Evolutionary conservation across 2,797 vertebrate species (phyloP).

Genomic region (Cossypha dichroa): DNA sequence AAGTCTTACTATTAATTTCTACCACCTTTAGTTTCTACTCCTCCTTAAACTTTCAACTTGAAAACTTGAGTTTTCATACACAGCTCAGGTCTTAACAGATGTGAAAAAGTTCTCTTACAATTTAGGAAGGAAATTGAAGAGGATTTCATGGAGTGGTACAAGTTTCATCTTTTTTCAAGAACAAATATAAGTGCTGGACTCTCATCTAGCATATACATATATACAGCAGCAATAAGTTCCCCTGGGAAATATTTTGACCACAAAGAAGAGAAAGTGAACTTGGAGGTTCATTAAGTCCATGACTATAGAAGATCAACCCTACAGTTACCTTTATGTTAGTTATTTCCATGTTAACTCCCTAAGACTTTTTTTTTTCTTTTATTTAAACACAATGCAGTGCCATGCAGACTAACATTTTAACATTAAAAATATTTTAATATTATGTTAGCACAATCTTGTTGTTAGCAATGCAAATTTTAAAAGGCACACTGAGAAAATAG

Average conservation of each 20-base stretch:
- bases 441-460: neutral
- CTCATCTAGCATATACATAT: neutral
- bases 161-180: neutral
- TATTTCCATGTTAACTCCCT: neutral
- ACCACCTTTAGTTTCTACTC: neutral
- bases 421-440: neutral
- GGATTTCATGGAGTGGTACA: neutral
- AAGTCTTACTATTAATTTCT: neutral
- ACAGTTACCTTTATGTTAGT: neutral
- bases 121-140: neutral
- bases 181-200: neutral
- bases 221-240: neutral
- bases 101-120: neutral
- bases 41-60: neutral
- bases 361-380: neutral
- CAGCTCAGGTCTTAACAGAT: neutral
- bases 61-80: neutral
- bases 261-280: neutral
- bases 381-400: neutral
- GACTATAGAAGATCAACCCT: neutral
- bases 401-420: neutral
- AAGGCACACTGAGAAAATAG: neutral
- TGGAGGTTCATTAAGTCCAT: neutral
- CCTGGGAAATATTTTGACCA: neutral
- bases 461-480: neutral